These are phyloP conservation scores for Macrotis lagotis DNA, from an alignment of 2,113 vertebrate genomes.

Conservation along the genomic window DNA sequence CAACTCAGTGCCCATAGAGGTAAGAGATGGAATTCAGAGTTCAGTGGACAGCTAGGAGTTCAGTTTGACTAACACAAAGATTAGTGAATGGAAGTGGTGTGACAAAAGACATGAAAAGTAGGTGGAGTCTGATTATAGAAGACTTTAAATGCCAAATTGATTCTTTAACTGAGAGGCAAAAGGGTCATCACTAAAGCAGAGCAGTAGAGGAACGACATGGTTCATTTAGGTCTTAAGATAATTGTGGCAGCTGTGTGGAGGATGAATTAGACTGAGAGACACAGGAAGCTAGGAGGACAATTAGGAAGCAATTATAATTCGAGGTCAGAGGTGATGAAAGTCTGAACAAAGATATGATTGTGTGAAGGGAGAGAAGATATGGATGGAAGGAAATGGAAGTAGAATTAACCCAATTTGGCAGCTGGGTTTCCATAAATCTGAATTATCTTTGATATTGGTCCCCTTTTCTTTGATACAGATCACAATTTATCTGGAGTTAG, in stretches of 20 bases:
- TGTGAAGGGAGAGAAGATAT: background rate
- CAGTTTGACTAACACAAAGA: background rate
- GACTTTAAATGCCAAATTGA: background rate
- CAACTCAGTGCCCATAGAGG: background rate
- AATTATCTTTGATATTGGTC: background rate
- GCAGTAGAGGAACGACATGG: background rate
- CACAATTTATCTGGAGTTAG: background rate
- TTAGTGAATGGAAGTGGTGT: background rate
- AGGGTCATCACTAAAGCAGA: background rate
- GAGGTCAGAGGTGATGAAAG: background rate
- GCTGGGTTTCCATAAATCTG: background rate
- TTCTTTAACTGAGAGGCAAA: background rate
- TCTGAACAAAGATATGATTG: background rate
- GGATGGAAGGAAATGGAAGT: background rate
- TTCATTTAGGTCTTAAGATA: background rate
- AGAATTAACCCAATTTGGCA: background rate
- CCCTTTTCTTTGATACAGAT: background rate
- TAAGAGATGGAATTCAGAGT: background rate
- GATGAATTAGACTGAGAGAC: background rate
- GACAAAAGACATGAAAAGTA: background rate
- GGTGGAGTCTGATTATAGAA: background rate
- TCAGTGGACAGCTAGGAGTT: background rate
- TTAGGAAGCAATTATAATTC: background rate
- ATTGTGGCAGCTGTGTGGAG: background rate
- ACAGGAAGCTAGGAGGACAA: background rate